A percentile compares a stretch with the other conserved stretches of the same genome.
phyloP scores from a whole-genome alignment of 2,888 invertebrate genomes.

The Apodemia hepburni region DNA sequence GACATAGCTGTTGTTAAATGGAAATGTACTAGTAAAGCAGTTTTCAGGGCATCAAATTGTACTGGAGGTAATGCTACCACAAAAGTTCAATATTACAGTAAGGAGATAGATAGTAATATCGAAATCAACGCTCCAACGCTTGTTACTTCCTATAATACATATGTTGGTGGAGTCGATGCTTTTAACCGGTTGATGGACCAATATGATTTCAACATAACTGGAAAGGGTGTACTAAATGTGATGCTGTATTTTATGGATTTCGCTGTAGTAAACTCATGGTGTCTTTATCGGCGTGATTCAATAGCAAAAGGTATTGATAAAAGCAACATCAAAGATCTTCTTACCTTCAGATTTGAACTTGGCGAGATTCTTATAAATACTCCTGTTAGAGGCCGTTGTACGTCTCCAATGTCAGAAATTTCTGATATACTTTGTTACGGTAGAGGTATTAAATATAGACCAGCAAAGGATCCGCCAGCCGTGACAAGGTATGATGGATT shows the following conservation, averaged over 20 bases:
- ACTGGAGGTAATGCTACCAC: slow-evolving; percentile 17
- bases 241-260: slow-evolving; percentile 37
- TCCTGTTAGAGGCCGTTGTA: slow-evolving; percentile 5
- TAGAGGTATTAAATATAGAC: neutral
- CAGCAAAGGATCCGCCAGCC: slow-evolving; percentile 30
- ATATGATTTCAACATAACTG: slow-evolving; percentile 36
- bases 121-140: slow-evolving; percentile 22
- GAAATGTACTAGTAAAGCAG: slow-evolving; percentile 16
- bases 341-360: slow-evolving; percentile 15
- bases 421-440: too few relatives aligned
- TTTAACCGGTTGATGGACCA: slow-evolving; percentile 32
- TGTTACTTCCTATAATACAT: slow-evolving; percentile 19
- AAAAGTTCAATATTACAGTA: slow-evolving; percentile 21
- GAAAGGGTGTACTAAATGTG: slow-evolving; percentile 40
- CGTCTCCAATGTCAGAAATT: too few relatives aligned
- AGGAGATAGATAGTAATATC: slow-evolving; percentile 16
- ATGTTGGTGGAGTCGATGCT: slow-evolving; percentile 26
- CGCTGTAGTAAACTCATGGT: slow-evolving; percentile 35
- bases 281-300: slow-evolving; percentile 29
- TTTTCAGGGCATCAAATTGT: slow-evolving; percentile 26
- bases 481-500: slow-evolving; percentile 37
- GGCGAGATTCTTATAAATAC: slow-evolving; percentile 15
- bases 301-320: neutral
- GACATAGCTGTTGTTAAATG: slow-evolving; percentile 7
- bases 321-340: slow-evolving; percentile 7